Conservation (phyloP, 2,888 invertebrate genomes). For the Aspidapion aeneum region DNA sequence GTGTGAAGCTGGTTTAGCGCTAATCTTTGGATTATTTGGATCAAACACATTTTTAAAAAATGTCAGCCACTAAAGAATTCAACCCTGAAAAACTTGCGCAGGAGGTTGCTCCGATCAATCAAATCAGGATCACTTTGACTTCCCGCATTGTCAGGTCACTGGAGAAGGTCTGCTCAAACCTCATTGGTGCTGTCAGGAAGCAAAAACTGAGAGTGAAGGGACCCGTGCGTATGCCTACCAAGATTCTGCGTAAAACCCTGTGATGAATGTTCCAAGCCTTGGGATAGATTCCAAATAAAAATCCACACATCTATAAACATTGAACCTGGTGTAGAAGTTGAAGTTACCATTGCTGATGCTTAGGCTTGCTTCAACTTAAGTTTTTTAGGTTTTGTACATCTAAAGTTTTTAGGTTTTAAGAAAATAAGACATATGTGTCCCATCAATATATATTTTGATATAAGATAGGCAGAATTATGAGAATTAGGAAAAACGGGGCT, state of each 20-base stretch:
- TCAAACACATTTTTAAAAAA: slow-evolving; percentile 55
- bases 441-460: too few species aligned
- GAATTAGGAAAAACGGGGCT: too few species aligned
- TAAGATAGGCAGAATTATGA: too few species aligned
- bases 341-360: slow-evolving; percentile 96
- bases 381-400: slow-evolving; percentile 12
- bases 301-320: slow-evolving; percentile 99
- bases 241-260: slow-evolving; percentile 98
- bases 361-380: too few species aligned
- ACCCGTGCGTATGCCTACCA: slow-evolving; percentile 99
- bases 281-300: slow-evolving; percentile 90
- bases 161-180: slow-evolving; percentile 97
- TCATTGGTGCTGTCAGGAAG: slow-evolving; percentile 95
- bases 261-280: slow-evolving; percentile 99
- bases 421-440: too few species aligned
- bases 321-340: slow-evolving; percentile 99
- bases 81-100: slow-evolving; percentile 77
- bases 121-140: slow-evolving; percentile 96
- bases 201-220: slow-evolving; percentile 97
- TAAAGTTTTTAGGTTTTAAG: too few species aligned
- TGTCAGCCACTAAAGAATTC: slow-evolving; percentile 48
- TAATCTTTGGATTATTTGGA: slow-evolving; percentile 88
- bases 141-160: slow-evolving; percentile 95
- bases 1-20: slow-evolving; percentile 77
- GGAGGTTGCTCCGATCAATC: slow-evolving; percentile 86